Percentiles rank a stretch among this genome's conserved stretches.
Conservation (phyloP, 2,797 vertebrate species). For the Anniella stebbinsi region DNA sequence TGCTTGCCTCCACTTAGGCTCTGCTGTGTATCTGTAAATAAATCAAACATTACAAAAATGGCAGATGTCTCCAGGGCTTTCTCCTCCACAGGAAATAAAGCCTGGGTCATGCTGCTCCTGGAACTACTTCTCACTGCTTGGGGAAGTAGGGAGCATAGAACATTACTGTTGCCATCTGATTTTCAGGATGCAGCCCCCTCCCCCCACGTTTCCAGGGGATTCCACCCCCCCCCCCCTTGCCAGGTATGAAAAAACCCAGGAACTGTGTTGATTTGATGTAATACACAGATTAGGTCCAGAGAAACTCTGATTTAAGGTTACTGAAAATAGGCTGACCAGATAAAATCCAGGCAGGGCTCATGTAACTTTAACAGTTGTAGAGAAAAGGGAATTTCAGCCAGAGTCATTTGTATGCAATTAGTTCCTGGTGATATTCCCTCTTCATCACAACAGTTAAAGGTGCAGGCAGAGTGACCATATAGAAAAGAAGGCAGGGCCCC, state of each 20-base stretch:
- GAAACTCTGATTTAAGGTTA: not conserved
- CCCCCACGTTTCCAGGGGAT: not conserved
- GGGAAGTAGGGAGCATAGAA: not conserved
- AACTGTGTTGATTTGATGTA: not conserved
- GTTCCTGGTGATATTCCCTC: too few species aligned
- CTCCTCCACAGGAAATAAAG: not conserved
- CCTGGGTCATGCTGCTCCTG: not conserved
- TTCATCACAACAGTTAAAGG: too few species aligned
- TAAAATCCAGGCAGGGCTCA: too few species aligned
- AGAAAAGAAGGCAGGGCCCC: too few species aligned
- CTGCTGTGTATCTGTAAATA: not conserved
- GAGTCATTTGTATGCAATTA: too few species aligned
- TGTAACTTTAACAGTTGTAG: too few species aligned
- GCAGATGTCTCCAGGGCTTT: not conserved
- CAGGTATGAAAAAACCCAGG: not conserved
- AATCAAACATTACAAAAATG: not conserved
- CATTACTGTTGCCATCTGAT: not conserved
- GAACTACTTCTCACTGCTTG: not conserved
- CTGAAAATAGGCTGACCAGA: too few species aligned
- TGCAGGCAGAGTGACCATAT: too few species aligned
- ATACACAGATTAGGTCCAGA: not conserved
- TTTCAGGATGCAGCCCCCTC: not conserved
- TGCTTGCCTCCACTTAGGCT: not conserved
- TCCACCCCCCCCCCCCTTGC: not conserved
- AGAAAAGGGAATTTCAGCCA: too few species aligned